Base-by-base conservation (phyloP, 2,888 invertebrate genomes). In the Cephus pygmeus region DNA sequence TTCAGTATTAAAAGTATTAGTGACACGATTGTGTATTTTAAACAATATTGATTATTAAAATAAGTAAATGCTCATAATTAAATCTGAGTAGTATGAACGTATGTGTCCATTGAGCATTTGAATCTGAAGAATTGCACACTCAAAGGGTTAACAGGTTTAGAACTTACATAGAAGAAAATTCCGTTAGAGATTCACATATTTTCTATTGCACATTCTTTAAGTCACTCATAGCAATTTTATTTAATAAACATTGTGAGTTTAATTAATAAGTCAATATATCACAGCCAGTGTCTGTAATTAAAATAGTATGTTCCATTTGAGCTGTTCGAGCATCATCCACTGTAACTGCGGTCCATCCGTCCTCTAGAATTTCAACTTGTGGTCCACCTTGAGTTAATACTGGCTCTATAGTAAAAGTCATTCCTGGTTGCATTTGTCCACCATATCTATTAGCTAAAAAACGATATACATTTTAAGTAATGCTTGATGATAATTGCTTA, bases 341-440 rank as follows among this genome's bases (percentile, higher is more conserved):
- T 0, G 97, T 98, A 0, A 97, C 93, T 0, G 97, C 96, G 0
- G 99, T 98, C 99, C 99, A 99, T 0, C 96, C 96, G 90, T 99
- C 99, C 76, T 96, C 95, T 30, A 97, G 93, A 80, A 97, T 93
- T 34, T 94, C 93, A 2, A 96, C 93, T 77, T 95, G 92, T 71
- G 93, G 93, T 1, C 91, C 92, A 0, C 98, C 98, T 84, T 97
- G 95, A 1, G 95, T 94, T 30, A 99, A 88, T 12, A 96, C 95
- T 12, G 99, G 99, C 89, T 99, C 98, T 86, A 99, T 96, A 0
- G 98, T 99, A 88, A 99, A 98, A 0, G 97, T 96, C 97, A 98
- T 98, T n/a, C 98, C 98, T 4, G 96, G 92, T 84, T 93, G 89
- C 98, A 98, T 98, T 75, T 91, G 87, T 0, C 96, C 96, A 0